These are phyloP conservation scores for Todus mexicanus DNA, from an alignment of 2,797 vertebrate genomes.

Conservation along the genomic window DNA sequence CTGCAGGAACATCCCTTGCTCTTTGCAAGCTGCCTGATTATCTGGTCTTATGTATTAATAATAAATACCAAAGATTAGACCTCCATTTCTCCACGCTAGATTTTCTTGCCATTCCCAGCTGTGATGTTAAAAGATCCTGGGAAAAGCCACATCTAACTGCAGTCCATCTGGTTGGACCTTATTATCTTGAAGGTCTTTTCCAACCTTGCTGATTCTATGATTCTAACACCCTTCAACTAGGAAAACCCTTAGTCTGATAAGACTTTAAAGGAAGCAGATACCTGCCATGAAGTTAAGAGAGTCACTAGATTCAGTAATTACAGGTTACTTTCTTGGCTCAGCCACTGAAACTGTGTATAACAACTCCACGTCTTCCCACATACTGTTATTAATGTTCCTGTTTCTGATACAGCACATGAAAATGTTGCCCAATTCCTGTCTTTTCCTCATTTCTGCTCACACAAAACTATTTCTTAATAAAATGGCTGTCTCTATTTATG, in stretches of 20 bases:
- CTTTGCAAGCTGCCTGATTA: not conserved
- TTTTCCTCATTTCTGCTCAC: not conserved
- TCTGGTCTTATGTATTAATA: not conserved
- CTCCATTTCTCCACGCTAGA: not conserved
- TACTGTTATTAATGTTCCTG: not conserved
- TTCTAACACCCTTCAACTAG: not conserved
- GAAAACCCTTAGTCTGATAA: not conserved
- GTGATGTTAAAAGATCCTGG: not conserved
- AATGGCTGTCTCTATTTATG: too few relatives aligned
- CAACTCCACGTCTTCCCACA: rapidly evolving
- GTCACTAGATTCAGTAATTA: not conserved
- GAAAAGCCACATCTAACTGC: not conserved
- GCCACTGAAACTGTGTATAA: not conserved
- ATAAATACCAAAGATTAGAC: not conserved
- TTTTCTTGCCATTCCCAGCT: not conserved
- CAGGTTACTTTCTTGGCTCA: not conserved
- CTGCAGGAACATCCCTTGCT: not conserved
- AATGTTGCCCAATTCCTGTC: not conserved
- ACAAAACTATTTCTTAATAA: not conserved
- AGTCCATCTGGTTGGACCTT: too few relatives aligned
- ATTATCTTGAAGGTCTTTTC: too few relatives aligned
- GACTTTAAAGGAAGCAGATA: not conserved
- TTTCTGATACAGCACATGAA: not conserved
- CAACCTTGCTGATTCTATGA: too few relatives aligned
- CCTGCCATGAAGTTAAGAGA: not conserved